A percentile compares a stretch with the other conserved stretches of the same genome.
These are phyloP conservation scores for Willisornis vidua DNA, from an alignment of 2,113 vertebrate species.

Conservation along the genomic window DNA sequence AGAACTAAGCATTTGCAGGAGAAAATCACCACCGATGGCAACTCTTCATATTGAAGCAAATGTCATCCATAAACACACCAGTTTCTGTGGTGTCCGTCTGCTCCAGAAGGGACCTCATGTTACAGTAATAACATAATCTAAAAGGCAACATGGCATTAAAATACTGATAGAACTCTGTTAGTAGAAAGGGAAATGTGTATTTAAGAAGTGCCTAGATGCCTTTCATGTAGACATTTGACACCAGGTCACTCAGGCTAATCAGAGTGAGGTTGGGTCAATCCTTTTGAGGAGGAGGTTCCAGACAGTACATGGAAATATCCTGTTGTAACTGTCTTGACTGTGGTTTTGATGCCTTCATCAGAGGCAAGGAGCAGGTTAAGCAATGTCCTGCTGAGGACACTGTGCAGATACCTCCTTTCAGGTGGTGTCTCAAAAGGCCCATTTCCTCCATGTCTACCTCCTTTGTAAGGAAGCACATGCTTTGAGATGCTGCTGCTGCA, in stretches of 20 bases:
- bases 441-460: not conserved
- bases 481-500: not conserved
- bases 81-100: not conserved
- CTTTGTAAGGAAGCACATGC: not conserved
- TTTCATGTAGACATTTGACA: slow-evolving; percentile 49
- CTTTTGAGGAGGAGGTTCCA: not conserved
- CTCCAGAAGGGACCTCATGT: not conserved
- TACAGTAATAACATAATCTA: slow-evolving; percentile 19
- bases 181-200: slow-evolving; percentile 41
- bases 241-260: slow-evolving; percentile 26
- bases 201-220: slow-evolving; percentile 49
- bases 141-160: slow-evolving; percentile 49
- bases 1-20: not conserved
- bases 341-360: not conserved
- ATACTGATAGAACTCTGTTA: slow-evolving; percentile 54
- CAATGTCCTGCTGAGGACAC: not conserved
- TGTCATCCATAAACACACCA: not conserved
- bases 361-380: not conserved
- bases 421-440: not conserved
- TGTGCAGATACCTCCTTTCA: not conserved
- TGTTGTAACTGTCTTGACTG: not conserved
- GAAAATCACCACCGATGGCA: not conserved
- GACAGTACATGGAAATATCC: not conserved
- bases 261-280: not conserved
- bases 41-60: not conserved